Conservation (phyloP, 2,113 vertebrate species). For the Zapornia atra region DNA sequence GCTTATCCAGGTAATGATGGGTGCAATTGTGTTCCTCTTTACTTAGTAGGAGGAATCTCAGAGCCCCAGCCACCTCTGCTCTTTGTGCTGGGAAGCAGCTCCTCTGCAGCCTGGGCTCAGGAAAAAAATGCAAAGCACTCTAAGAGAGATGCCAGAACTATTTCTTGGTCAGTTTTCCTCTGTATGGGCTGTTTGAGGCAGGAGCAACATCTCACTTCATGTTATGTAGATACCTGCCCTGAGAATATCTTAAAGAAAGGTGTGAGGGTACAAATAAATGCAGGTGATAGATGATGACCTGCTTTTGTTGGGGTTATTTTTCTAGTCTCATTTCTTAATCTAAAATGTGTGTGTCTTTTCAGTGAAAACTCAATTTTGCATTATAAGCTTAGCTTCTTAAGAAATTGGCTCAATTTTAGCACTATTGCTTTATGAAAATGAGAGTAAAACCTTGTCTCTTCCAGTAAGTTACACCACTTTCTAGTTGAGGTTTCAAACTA, state of each 20-base stretch:
- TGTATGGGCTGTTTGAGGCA: not conserved
- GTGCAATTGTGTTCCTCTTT: not conserved
- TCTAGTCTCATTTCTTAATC: not conserved
- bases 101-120: not conserved
- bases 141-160: not conserved
- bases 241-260: not conserved
- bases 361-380: not conserved
- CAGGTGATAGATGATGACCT: not conserved
- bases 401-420: not conserved
- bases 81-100: not conserved
- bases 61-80: not conserved
- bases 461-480: not conserved
- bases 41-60: not conserved
- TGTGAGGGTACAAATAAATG: not conserved
- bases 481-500: not conserved
- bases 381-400: not conserved
- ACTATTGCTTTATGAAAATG: not conserved
- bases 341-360: not conserved
- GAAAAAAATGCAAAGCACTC: not conserved
- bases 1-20: not conserved
- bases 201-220: not conserved
- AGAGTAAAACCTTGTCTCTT: not conserved
- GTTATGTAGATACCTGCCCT: not conserved
- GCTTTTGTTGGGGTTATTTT: not conserved
- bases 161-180: not conserved